Evolutionary conservation across 2,797 vertebrate species (phyloP).

Genomic region (Agapornis canus): DNA sequence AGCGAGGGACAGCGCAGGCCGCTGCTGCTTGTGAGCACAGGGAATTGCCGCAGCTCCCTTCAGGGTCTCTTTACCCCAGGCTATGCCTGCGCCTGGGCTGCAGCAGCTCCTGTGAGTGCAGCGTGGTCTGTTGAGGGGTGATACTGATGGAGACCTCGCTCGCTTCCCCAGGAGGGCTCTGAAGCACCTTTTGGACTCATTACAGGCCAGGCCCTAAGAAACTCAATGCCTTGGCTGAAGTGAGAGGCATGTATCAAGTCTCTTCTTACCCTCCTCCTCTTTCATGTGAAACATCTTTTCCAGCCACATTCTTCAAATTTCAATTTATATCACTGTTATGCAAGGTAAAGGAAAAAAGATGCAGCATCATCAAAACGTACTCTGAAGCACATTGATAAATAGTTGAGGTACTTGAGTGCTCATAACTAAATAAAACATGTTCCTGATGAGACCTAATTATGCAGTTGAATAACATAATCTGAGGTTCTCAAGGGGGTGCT

Average conservation of each 20-base stretch:
- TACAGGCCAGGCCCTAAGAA: no score
- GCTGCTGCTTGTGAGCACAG: fast-evolving
- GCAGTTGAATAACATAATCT: neutral
- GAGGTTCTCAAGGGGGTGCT: neutral
- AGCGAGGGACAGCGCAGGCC: neutral
- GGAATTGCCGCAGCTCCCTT: fast-evolving
- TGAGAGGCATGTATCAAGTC: fast-evolving
- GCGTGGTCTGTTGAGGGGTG: fast-evolving
- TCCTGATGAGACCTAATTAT: neutral
- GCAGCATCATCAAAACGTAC: neutral
- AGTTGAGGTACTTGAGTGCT: fast-evolving
- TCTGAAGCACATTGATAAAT: fast-evolving
- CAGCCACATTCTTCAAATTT: fast-evolving
- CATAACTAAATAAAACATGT: fast-evolving
- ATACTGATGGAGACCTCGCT: fast-evolving
- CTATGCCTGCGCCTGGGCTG: neutral
- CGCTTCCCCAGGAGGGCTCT: fast-evolving
- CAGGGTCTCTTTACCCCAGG: no score
- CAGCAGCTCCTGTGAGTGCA: fast-evolving
- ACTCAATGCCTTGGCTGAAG: fast-evolving
- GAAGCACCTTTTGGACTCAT: neutral
- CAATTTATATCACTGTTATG: neutral
- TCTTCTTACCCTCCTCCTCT: neutral
- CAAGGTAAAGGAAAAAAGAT: neutral
- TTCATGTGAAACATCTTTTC: fast-evolving